Evolutionary conservation across 2,797 vertebrate genomes (phyloP).

Genomic region (Mus minutoides): DNA sequence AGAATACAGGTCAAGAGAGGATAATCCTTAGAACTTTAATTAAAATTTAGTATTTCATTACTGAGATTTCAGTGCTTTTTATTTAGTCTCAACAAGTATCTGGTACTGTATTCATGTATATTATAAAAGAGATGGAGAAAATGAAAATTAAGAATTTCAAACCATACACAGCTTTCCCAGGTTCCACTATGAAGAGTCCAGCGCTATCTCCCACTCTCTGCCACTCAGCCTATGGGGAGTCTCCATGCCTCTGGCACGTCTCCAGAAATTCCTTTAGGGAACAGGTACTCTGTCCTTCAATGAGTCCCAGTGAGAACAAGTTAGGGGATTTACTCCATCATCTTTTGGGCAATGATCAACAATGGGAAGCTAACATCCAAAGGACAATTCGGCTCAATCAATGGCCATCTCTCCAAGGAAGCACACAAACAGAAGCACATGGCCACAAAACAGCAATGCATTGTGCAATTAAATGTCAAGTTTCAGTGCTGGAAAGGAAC

Average conservation of each 20-base stretch:
- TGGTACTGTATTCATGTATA: neutral
- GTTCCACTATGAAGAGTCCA: constrained; percentile 45
- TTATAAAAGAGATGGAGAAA: constrained; percentile 33
- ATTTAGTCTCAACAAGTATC: constrained; percentile 54
- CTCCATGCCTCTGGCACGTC: too few species aligned
- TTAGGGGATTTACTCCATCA: constrained; percentile 83
- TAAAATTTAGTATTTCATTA: constrained; percentile 77
- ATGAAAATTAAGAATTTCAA: constrained; percentile 7
- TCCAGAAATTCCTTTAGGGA: too few species aligned
- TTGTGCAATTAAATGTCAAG: constrained; percentile 79
- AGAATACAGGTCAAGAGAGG: constrained; percentile 68
- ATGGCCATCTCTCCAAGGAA: constrained; percentile 83
- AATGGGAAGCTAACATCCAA: constrained; percentile 82
- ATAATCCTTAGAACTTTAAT: constrained; percentile 79
- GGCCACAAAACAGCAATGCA: constrained; percentile 74
- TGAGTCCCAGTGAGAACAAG: constrained; percentile 81
- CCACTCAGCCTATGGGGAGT: neutral
- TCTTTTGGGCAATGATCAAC: constrained; percentile 82
- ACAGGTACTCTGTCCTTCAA: neutral
- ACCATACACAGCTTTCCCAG: neutral
- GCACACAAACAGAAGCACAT: constrained; percentile 81
- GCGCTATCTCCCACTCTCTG: neutral
- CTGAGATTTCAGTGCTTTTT: constrained; percentile 64
- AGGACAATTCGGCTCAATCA: constrained; percentile 82
- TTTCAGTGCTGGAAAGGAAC: constrained; percentile 76